A percentile compares a stretch with the other conserved stretches of the same genome.
phyloP scores from a whole-genome alignment of 2,888 invertebrate species.

The Cordylochernes scorpioides region DNA sequence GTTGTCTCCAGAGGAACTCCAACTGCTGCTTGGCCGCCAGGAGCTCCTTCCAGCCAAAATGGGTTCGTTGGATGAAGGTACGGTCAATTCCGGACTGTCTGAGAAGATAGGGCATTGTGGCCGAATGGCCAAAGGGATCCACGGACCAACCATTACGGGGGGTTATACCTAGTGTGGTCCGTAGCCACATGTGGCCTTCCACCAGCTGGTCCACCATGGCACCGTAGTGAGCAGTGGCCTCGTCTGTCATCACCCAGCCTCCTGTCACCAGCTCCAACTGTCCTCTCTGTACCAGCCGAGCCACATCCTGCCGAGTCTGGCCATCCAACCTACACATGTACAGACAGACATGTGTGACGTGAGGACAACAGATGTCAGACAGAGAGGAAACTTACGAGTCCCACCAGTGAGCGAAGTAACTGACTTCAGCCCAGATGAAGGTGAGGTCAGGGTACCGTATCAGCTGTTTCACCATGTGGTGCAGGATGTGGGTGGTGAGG shows the following conservation, averaged over 20 bases:
- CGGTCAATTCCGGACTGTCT: conserved; percentile 50
- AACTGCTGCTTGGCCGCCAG: conserved; percentile 51
- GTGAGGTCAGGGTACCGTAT: conserved; percentile 58
- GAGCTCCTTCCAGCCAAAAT: conserved; percentile 73
- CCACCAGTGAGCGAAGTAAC: conserved; percentile 69
- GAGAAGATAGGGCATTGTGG: conserved; percentile 68
- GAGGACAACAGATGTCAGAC: neutral
- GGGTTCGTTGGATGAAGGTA: conserved; percentile 70
- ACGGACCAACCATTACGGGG: conserved; percentile 77
- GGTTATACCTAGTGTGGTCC: conserved; percentile 40
- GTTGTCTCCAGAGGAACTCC: conserved; percentile 72
- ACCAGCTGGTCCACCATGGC: conserved; percentile 71
- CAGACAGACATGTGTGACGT: too few species aligned
- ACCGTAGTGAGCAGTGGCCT: conserved; percentile 64
- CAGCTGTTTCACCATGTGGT: conserved; percentile 69
- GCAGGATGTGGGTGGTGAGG: conserved; percentile 62
- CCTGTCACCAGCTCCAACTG: conserved; percentile 70
- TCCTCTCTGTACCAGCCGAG: conserved; percentile 48
- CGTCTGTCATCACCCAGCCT: conserved; percentile 91
- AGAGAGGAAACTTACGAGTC: conserved; percentile 28
- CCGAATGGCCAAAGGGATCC: conserved; percentile 88
- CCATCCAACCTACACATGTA: too few species aligned
- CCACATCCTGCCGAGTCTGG: conserved; percentile 27
- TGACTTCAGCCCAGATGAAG: conserved; percentile 75
- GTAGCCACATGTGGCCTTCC: conserved; percentile 72